A percentile compares a stretch with the other conserved stretches of the same genome.
phyloP scores from a whole-genome alignment of 2,888 invertebrate species.

The Stegophylla sp. region DNA sequence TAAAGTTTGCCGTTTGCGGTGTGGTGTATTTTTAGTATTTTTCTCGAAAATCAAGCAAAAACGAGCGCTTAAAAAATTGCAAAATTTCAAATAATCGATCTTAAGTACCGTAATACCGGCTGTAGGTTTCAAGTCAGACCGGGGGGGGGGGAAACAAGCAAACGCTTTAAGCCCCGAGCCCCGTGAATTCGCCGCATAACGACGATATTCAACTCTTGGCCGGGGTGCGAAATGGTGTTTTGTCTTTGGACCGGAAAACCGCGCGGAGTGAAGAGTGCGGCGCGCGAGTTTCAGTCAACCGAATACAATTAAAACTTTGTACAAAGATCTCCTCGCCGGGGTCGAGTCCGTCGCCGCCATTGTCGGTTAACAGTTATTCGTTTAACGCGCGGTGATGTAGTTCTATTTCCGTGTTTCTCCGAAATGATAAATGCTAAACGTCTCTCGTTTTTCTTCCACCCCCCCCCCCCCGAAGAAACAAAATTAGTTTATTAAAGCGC shows the following conservation, averaged over 20 bases:
- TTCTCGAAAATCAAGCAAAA: no score
- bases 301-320: conserved; percentile 20
- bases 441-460: conserved; percentile 1
- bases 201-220: no score
- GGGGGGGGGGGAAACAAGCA: background rate
- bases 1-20: no score
- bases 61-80: no score
- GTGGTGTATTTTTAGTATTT: no score
- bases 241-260: background rate
- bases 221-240: background rate
- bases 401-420: background rate
- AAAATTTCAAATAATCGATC: no score
- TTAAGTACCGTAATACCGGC: no score
- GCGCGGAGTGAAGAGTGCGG: background rate
- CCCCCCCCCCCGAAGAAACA: background rate
- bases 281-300: background rate
- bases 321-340: background rate
- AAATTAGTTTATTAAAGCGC: conserved; percentile 7
- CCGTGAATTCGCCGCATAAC: no score
- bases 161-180: background rate
- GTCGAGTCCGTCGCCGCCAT: background rate
- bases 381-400: background rate
- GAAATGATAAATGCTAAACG: background rate
- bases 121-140: background rate
- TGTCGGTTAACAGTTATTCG: background rate